Evolutionary conservation across 2,113 vertebrate species (phyloP), one percentile per base, ranked within the genome.

Genomic region (Phaetusa simplex): DNA sequence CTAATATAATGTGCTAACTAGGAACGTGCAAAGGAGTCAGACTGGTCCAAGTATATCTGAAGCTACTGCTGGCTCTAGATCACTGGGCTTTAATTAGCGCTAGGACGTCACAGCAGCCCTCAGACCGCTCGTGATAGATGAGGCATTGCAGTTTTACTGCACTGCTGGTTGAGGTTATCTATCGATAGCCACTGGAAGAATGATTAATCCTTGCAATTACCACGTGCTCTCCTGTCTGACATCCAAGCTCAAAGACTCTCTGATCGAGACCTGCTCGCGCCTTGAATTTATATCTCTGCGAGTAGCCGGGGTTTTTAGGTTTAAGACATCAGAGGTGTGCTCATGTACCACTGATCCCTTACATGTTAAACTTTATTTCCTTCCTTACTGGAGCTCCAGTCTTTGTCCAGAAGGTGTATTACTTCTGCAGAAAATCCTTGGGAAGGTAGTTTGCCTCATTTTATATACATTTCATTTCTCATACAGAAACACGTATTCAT

Each of bases 161-260:
- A 19, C 62, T 83, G 82, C 69, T 97, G 90, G 76, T 38, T 74
- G 73, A 89, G 81, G 80, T 83, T 93, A 88, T 82, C 95, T 80
- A 64, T 80, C 11, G 19, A 73, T 61, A 82, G 66, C 40, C 78
- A 55, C 84, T 59, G 45, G 84, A 93, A 91, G 87, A 88, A 85
- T 53, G 87, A 95, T 96, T 95, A 94, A 95, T 85, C 79, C 82
- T 80, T 69, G 69, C 74, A 82, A 87, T 95, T 96, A 90, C 36
- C 59, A 30, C 64, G 69, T 70, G 64, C 71, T 94, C 45, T 86
- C 91, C 77, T 87, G 65, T 94, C 96, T 97, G 84, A 91, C 84
- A 90, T 56, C 47, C 55, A 66, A 71, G 49, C 64, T 91, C 42
- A 81, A 94, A 77, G 81, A 62, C 27, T 40, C 23, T 87, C 49